A percentile compares a stretch with the other conserved stretches of the same genome.
Evolutionary conservation across 2,888 invertebrate species (phyloP).

Genomic region (Blastobasis lacticolella): DNA sequence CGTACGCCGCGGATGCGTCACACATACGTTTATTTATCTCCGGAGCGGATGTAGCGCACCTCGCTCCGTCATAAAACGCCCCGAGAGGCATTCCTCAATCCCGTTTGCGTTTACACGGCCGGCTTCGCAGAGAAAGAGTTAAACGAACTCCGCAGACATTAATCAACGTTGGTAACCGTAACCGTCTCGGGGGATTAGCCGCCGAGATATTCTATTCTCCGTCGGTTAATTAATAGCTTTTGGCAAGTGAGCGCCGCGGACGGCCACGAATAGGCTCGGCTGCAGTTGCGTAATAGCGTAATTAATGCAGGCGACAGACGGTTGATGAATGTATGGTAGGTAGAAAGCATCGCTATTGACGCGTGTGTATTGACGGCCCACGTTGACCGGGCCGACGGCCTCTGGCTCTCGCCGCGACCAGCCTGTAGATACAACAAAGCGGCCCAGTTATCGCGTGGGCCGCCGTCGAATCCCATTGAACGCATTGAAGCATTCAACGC

Average conservation of each 20-base stretch:
- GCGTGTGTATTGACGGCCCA: constrained; percentile 36
- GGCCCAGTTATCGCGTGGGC: constrained; percentile 25
- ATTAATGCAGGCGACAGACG: constrained; percentile 44
- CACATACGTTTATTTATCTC: constrained; percentile 37
- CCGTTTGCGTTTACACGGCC: constrained; percentile 46
- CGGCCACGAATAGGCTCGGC: constrained; percentile 51
- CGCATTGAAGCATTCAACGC: constrained; percentile 11
- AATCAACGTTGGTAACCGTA: constrained; percentile 70
- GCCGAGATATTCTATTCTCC: constrained; percentile 68
- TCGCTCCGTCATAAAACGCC: constrained; percentile 50
- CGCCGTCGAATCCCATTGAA: constrained; percentile 21
- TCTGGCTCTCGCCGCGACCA: constrained; percentile 16
- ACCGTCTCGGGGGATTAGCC: constrained; percentile 66
- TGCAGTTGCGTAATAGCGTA: constrained; percentile 58
- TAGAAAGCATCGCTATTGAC: too few species aligned
- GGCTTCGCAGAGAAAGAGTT: constrained; percentile 55
- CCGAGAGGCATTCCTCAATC: constrained; percentile 56
- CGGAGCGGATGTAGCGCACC: constrained; percentile 42
- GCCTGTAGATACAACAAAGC: constrained; percentile 23
- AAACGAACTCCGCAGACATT: constrained; percentile 61
- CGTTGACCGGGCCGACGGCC: constrained; percentile 60
- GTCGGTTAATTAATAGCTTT: constrained; percentile 68
- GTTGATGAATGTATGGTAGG: too few species aligned
- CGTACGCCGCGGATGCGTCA: too few species aligned
- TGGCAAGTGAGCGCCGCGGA: constrained; percentile 62